A percentile compares a stretch with the other conserved stretches of the same genome.
Conservation (phyloP, 2,797 vertebrate species). For the Notoglanidium macrostoma region DNA sequence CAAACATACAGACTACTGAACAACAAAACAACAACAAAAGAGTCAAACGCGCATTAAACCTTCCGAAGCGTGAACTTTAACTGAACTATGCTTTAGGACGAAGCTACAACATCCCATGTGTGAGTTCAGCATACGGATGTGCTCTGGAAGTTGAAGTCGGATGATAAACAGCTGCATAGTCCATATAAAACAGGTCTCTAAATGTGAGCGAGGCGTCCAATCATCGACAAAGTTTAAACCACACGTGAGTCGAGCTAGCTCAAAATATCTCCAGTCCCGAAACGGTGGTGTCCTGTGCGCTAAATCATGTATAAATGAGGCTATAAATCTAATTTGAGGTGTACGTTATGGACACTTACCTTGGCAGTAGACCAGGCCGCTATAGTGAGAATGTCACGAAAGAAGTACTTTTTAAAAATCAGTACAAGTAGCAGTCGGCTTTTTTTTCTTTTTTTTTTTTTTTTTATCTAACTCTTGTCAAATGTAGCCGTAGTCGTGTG, state of each 20-base stretch:
- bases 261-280: conserved; percentile 7
- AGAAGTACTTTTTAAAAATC: conserved; percentile 3
- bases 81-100: not conserved
- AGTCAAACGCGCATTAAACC: not conserved
- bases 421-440: not conserved
- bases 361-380: conserved; percentile 25
- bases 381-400: conserved; percentile 23
- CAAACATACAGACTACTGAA: too few species aligned
- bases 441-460: not conserved
- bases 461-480: not conserved
- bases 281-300: conserved; percentile 3
- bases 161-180: conserved; percentile 18
- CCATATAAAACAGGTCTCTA: not conserved
- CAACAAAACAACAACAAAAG: not conserved
- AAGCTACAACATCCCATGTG: not conserved
- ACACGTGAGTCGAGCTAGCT: conserved; percentile 32
- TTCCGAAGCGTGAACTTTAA: not conserved
- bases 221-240: conserved; percentile 41
- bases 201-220: conserved; percentile 19
- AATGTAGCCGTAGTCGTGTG: not conserved
- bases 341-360: conserved; percentile 47
- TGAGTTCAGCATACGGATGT: not conserved
- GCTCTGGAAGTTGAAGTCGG: conserved; percentile 13
- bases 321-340: conserved; percentile 26
- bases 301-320: conserved; percentile 35